Conservation (phyloP, 2,888 invertebrate genomes). For the Uropetala carovei region DNA sequence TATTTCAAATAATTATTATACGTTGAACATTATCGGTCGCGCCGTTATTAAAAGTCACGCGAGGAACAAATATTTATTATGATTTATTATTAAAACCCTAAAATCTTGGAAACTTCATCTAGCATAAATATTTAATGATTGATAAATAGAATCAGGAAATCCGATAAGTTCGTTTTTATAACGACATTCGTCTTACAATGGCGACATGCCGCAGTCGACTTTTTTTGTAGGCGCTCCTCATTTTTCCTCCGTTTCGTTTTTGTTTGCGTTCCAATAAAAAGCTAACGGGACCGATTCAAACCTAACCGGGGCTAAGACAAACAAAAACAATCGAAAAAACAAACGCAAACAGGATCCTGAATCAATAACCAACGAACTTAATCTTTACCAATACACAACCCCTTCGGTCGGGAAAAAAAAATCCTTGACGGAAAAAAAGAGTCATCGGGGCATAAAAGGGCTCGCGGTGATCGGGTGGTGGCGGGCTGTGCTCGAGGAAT, state of each 20-base stretch:
- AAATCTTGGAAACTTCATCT: too few species aligned
- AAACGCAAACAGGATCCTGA: constrained; percentile 57
- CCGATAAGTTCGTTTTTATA: not conserved
- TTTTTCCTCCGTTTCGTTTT: not conserved
- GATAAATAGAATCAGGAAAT: not conserved
- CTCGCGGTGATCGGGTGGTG: not conserved
- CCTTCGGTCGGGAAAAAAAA: constrained; percentile 6
- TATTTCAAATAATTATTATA: too few species aligned
- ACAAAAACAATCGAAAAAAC: constrained; percentile 53
- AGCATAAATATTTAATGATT: too few species aligned
- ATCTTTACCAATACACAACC: constrained; percentile 8
- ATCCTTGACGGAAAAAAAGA: not conserved
- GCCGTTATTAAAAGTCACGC: too few species aligned
- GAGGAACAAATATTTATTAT: too few species aligned
- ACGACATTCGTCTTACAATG: not conserved
- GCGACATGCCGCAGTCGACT: not conserved
- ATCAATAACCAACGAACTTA: constrained; percentile 52
- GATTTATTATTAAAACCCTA: too few species aligned
- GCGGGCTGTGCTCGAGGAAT: constrained; percentile 29
- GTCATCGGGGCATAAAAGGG: not conserved
- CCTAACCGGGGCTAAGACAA: constrained; percentile 41
- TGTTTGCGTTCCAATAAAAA: constrained; percentile 53
- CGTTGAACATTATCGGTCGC: too few species aligned
- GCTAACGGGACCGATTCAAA: constrained; percentile 39
- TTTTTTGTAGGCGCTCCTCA: not conserved